Conservation (phyloP, 2,113 vertebrate species). For the Panthera leo region DNA sequence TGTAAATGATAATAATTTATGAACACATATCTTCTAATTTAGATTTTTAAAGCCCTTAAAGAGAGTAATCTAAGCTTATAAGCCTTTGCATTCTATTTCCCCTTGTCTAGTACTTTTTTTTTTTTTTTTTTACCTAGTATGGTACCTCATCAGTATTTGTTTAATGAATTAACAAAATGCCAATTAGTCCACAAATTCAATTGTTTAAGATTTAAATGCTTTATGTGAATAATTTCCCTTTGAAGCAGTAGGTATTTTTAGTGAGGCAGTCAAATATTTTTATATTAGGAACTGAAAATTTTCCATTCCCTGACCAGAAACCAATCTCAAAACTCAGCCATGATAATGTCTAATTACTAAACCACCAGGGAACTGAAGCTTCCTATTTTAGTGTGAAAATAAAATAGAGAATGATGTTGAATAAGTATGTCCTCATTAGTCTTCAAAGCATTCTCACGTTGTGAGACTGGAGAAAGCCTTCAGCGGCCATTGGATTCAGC, state of each 20-base stretch:
- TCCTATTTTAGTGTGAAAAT: constrained; percentile 64
- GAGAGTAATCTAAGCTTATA: neutral
- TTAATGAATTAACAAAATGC: constrained; percentile 35
- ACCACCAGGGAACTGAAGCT: constrained; percentile 22
- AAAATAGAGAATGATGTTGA: constrained; percentile 50
- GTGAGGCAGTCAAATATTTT: constrained; percentile 22
- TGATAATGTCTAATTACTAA: constrained; percentile 69
- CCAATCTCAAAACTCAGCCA: constrained; percentile 50
- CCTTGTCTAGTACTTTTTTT: neutral
- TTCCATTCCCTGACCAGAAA: constrained; percentile 56
- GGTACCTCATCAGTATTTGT: neutral
- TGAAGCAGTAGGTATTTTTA: constrained; percentile 39
- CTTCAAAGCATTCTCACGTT: constrained; percentile 25
- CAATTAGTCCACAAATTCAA: constrained; percentile 1
- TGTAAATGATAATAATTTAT: neutral
- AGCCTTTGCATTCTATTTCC: neutral
- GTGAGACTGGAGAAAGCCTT: constrained; percentile 6
- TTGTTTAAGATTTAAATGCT: constrained; percentile 28
- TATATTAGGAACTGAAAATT: constrained; percentile 40
- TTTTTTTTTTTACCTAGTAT: neutral
- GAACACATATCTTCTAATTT: neutral
- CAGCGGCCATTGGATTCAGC: neutral
- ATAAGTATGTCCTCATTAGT: constrained; percentile 51
- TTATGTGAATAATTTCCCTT: neutral
- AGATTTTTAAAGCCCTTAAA: neutral